Evolutionary conservation across 2,113 vertebrate genomes (phyloP).

Genomic region (Callipepla californica): DNA sequence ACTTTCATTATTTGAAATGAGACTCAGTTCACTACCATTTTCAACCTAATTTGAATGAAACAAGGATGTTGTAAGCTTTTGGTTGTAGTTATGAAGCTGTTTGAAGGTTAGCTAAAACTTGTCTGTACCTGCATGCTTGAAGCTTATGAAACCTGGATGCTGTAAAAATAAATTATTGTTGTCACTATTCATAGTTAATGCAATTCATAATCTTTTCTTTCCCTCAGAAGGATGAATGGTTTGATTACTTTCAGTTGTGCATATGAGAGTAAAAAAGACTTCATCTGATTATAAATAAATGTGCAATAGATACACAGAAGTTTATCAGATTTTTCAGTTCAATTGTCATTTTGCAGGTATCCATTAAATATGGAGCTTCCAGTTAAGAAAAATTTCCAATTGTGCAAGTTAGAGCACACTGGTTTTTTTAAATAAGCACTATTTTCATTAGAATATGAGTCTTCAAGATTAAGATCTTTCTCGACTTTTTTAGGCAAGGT

Average conservation of each 20-base stretch:
- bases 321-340: neutral
- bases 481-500: neutral
- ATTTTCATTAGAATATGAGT: neutral
- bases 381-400: neutral
- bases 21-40: neutral
- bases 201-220: neutral
- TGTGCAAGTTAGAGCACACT: neutral
- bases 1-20: neutral
- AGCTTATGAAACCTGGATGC: neutral
- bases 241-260: neutral
- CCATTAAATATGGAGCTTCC: neutral
- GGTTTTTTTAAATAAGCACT: neutral
- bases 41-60: neutral
- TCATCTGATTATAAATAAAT: neutral
- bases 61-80: neutral
- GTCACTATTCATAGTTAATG: neutral
- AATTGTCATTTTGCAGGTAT: neutral
- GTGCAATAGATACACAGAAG: neutral
- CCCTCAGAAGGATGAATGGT: neutral
- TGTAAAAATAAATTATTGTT: neutral
- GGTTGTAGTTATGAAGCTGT: neutral
- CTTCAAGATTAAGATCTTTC: neutral
- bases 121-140: neutral
- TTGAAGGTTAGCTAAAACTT: neutral
- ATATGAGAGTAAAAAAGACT: neutral